Conservation (phyloP, 2,797 vertebrate species). For the Alectoris magna region DNA sequence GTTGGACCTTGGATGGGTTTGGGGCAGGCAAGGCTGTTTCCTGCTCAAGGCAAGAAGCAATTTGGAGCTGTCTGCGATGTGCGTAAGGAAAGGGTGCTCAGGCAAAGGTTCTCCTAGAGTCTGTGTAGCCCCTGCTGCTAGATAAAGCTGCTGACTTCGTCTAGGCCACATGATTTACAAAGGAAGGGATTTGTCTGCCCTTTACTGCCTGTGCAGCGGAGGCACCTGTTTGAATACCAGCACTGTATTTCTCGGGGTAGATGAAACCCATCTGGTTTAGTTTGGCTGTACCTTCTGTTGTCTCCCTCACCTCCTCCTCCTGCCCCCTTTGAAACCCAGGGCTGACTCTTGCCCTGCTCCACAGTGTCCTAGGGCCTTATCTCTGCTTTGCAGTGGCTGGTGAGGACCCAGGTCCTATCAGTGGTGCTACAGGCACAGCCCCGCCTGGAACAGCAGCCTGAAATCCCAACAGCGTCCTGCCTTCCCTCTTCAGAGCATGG, state of each 20-base stretch:
- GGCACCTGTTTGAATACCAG: not conserved
- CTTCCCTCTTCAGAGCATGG: not conserved
- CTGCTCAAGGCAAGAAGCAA: not conserved
- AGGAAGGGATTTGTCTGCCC: not conserved
- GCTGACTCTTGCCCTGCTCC: not conserved
- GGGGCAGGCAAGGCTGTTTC: not conserved
- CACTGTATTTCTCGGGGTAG: not conserved
- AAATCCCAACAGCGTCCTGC: not conserved
- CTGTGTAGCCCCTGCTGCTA: too few relatives aligned
- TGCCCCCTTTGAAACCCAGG: not conserved
- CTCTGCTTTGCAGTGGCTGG: not conserved
- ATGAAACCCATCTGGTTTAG: not conserved
- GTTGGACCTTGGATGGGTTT: not conserved
- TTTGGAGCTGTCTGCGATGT: not conserved
- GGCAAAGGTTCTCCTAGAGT: not conserved
- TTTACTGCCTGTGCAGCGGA: not conserved
- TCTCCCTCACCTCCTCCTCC: not conserved
- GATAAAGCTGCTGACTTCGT: not conserved
- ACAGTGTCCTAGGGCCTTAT: not conserved
- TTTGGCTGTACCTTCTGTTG: not conserved
- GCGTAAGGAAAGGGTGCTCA: fast-evolving
- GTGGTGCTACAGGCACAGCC: not conserved
- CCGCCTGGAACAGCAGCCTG: fast-evolving
- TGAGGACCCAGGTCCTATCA: not conserved
- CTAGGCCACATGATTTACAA: not conserved